Evolutionary conservation across 1,140 invertebrate genomes (phyloP), one percentile per base, ranked within the genome.

Genomic region (Phortica variegata): DNA sequence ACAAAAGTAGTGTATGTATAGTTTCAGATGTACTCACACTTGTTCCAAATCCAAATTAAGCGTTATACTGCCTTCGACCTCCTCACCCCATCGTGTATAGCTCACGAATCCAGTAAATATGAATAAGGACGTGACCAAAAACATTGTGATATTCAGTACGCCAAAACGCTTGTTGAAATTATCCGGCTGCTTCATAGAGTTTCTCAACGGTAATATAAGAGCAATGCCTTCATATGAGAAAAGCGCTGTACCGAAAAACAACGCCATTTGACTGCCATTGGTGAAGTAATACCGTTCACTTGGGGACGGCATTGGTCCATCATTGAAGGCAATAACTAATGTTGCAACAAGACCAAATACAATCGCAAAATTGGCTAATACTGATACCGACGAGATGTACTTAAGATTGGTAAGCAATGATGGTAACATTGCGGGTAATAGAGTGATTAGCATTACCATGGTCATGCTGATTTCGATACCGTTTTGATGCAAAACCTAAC

Each of bases 151-250:
- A 65, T 94, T 95, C 1, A 95, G 74, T 0, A 95, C 90, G 1
- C 93, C 92, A 2, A 86, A 77, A 2, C 82, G 78, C 52, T 83
- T 87, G 33, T 82, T 84, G 63, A 95, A 94, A 33, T 83, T 81
- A 47, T 83, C 77, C 0, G 90, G 89, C 3, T 82, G 81, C 49
- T 82, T 84, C 92, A 96, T 95, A 56, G 91, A 88, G 60, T 93
- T 93, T 69, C 94, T 87, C 49, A 96, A 65, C 0, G 93, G 93
- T 29, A 95, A 77, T 16, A 95, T 87, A 76, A 90, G 72, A 26
- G 85, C 87, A 41, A 90, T 89, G 43, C 87, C 88, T 75, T 90
- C 88, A 58, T 89, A 90, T 2, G 87, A 86, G 60, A 87, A 90
- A 18, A 90, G 81, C 3, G 87, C 84, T 0, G 87, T 89, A 23